phyloP scores from a whole-genome alignment of 1,140 invertebrate species.

The Drosophila kohkoa region DNA sequence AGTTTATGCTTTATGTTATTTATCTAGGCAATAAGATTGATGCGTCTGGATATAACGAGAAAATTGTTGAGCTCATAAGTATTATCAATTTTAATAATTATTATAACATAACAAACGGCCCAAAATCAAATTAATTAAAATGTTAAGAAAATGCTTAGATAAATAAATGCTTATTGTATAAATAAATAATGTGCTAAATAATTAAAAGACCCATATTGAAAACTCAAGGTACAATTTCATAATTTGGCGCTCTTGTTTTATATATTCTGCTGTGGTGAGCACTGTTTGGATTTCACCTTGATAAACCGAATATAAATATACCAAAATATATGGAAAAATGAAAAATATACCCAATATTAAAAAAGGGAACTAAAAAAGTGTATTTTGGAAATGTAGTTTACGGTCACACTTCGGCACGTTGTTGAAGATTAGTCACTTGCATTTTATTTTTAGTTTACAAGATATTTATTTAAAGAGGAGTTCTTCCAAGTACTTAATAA shows the following conservation, averaged over 20 bases:
- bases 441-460: slow-evolving; percentile 25
- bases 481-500: not conserved
- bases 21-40: slow-evolving; percentile 81
- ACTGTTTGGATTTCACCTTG: too few relatives aligned
- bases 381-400: too few relatives aligned
- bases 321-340: too few relatives aligned
- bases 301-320: too few relatives aligned
- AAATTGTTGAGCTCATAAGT: slow-evolving; percentile 78
- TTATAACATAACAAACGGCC: slow-evolving; percentile 57
- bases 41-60: slow-evolving; percentile 76
- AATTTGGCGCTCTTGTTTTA: too few relatives aligned
- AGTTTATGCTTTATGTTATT: slow-evolving; percentile 77
- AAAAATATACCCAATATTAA: not conserved
- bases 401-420: not conserved
- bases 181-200: not conserved
- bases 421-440: slow-evolving; percentile 15
- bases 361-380: too few relatives aligned
- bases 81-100: slow-evolving; percentile 82
- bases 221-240: too few relatives aligned
- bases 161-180: not conserved
- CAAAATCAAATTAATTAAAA: slow-evolving; percentile 8
- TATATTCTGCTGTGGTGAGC: too few relatives aligned
- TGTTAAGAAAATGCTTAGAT: not conserved
- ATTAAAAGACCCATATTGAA: too few relatives aligned
- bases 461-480: slow-evolving; percentile 16